These are phyloP conservation scores for Nansenia antarctica DNA, from an alignment of 2,113 vertebrate genomes.

Conservation along the genomic window DNA sequence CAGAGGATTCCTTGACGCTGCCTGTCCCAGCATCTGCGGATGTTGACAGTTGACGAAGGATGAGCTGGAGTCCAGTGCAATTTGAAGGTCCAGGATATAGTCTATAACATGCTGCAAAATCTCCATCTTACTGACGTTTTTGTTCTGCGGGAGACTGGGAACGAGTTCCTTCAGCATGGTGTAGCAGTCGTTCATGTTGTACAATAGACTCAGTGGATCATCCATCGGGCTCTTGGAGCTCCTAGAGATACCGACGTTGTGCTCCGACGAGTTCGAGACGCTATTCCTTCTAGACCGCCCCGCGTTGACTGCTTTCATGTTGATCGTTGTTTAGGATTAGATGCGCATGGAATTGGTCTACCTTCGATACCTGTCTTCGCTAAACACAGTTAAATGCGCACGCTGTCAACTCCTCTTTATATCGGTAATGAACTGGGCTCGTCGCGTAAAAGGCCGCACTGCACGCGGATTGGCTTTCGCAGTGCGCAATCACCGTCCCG, in stretches of 20 bases:
- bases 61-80: constrained; percentile 86
- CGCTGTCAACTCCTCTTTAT: constrained; percentile 32
- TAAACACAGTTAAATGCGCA: not conserved
- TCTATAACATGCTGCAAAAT: constrained; percentile 93
- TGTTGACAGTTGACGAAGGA: constrained; percentile 54
- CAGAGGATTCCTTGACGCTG: constrained; percentile 72
- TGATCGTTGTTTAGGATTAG: not conserved
- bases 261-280: constrained; percentile 74
- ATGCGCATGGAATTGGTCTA: not conserved
- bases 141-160: constrained; percentile 87
- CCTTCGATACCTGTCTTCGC: constrained; percentile 1
- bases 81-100: constrained; percentile 90
- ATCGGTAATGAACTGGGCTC: constrained; percentile 25
- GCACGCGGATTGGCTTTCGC: constrained; percentile 37
- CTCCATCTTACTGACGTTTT: constrained; percentile 90
- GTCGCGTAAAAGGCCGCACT: constrained; percentile 10
- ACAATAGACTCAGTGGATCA: constrained; percentile 83
- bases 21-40: constrained; percentile 64
- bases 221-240: constrained; percentile 84
- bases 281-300: constrained; percentile 78
- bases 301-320: constrained; percentile 88
- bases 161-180: constrained; percentile 88
- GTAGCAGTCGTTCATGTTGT: constrained; percentile 92
- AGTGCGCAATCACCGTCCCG: constrained; percentile 33
- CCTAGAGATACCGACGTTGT: constrained; percentile 79